phyloP scores from a whole-genome alignment of 2,113 vertebrate species.

The Donacobius atricapilla region DNA sequence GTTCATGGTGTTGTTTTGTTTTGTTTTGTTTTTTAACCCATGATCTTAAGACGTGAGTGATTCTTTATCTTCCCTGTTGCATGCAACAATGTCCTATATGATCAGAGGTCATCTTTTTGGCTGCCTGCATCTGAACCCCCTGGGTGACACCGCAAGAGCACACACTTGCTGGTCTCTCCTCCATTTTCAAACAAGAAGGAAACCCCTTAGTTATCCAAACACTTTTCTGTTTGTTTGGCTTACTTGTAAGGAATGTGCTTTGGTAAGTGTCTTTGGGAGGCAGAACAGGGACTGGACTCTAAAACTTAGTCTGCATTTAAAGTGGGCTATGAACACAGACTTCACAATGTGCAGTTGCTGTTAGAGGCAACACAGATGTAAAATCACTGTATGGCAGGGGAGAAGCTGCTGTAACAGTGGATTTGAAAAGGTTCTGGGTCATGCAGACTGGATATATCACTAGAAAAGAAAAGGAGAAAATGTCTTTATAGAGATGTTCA shows the following conservation, averaged over 20 bases:
- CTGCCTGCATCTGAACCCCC: background rate
- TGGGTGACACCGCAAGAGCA: background rate
- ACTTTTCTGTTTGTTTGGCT: background rate
- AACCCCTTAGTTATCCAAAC: background rate
- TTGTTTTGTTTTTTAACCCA: background rate
- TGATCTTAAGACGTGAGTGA: background rate
- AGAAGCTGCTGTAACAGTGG: background rate
- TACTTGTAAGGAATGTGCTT: slow-evolving; percentile 10
- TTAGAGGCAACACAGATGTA: background rate
- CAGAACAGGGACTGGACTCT: background rate
- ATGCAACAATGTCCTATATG: accelerated
- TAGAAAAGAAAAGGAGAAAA: background rate
- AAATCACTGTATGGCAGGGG: background rate
- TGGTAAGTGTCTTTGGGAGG: background rate
- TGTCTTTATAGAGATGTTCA: background rate
- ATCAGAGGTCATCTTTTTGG: background rate
- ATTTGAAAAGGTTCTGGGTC: slow-evolving; percentile 1
- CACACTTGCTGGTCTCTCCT: background rate
- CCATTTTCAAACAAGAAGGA: background rate
- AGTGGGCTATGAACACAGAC: background rate
- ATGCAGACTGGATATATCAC: background rate
- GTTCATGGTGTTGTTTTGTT: background rate
- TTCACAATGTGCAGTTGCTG: background rate
- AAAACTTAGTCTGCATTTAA: background rate
- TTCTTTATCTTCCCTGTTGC: background rate